Percentiles rank a stretch among this genome's conserved stretches.
Evolutionary conservation across 2,888 invertebrate genomes (phyloP).

Genomic region (Toxonevra muliebris): DNA sequence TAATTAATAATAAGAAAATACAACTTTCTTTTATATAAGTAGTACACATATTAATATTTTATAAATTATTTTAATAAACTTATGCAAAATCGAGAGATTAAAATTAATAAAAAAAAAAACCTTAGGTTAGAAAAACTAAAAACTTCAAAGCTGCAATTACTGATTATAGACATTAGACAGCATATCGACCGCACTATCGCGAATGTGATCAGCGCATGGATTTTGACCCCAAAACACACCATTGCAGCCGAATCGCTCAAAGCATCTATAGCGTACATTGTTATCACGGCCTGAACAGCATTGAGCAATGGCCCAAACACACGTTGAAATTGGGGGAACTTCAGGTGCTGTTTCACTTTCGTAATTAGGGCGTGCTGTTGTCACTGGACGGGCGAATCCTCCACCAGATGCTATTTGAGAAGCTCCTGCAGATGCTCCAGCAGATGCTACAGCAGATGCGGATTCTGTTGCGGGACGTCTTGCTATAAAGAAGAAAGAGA

Average conservation of each 20-base stretch:
- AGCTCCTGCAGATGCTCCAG: constrained; percentile 18
- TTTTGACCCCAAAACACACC: constrained; percentile 78
- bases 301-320: constrained; percentile 79
- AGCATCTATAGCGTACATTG: constrained; percentile 70
- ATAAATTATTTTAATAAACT: neutral
- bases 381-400: too few relatives aligned
- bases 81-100: neutral
- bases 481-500: neutral
- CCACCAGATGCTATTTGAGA: too few relatives aligned
- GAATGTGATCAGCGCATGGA: constrained; percentile 74
- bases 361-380: too few relatives aligned
- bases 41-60: too few relatives aligned
- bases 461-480: neutral
- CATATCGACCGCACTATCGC: constrained; percentile 39
- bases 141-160: too few relatives aligned
- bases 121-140: neutral
- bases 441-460: constrained; percentile 19
- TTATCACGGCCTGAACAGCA: constrained; percentile 72
- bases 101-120: neutral
- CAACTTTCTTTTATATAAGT: too few relatives aligned
- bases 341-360: neutral
- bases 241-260: constrained; percentile 76
- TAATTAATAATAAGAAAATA: too few relatives aligned
- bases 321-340: constrained; percentile 66
- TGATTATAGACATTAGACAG: neutral